Evolutionary conservation across 2,113 vertebrate species (phyloP).

Genomic region (Abramis brama): DNA sequence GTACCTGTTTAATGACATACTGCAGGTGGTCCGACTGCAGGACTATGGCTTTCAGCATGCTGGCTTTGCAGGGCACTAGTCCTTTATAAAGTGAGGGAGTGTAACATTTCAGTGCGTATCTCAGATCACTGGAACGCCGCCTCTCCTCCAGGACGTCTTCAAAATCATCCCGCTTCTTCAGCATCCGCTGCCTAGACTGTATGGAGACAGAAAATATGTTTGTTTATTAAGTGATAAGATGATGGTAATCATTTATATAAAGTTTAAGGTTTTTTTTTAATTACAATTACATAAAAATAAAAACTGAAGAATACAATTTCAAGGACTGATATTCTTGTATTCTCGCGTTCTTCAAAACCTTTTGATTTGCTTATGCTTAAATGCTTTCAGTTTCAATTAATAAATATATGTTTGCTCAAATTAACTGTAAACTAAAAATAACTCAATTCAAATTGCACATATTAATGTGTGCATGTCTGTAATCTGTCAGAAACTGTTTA

Average conservation of each 20-base stretch:
- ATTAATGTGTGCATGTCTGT: neutral
- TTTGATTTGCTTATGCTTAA: neutral
- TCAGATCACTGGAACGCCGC: conserved; percentile 87
- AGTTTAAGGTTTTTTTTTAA: neutral
- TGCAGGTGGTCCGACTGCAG: conserved; percentile 86
- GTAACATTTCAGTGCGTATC: conserved; percentile 90
- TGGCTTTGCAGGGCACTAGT: conserved; percentile 81
- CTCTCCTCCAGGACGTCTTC: conserved; percentile 95
- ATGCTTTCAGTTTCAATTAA: too few species aligned
- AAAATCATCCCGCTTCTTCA: conserved; percentile 91
- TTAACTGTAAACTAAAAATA: neutral
- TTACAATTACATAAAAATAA: neutral
- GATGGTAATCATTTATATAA: neutral
- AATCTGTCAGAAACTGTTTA: too few species aligned
- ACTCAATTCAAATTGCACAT: too few species aligned
- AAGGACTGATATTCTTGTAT: neutral
- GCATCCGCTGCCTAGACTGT: conserved; percentile 79
- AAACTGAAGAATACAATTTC: neutral
- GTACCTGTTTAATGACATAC: conserved; percentile 88
- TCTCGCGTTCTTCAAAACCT: too few species aligned
- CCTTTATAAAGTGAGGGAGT: conserved; percentile 87
- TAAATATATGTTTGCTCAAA: neutral
- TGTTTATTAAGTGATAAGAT: neutral
- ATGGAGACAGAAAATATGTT: neutral
- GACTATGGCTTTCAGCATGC: conserved; percentile 81